Evolutionary conservation across 2,113 vertebrate genomes (phyloP).

Genomic region (Menura novaehollandiae): DNA sequence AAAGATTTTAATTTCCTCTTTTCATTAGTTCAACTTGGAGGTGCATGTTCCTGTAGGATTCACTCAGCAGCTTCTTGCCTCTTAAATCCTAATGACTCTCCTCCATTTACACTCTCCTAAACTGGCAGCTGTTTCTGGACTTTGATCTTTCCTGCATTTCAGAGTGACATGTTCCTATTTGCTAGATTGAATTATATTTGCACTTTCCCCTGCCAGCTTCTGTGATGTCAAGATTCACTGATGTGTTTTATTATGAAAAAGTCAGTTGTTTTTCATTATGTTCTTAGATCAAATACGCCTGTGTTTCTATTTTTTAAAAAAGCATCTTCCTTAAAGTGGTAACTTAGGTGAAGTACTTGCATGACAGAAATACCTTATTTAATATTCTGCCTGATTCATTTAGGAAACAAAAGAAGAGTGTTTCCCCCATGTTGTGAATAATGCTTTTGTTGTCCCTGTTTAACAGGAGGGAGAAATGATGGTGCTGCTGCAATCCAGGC

Average conservation of each 20-base stretch:
- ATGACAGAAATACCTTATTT: not conserved
- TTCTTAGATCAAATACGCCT: not conserved
- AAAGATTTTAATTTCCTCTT: not conserved
- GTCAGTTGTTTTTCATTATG: not conserved
- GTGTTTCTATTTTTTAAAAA: not conserved
- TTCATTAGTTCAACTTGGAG: not conserved
- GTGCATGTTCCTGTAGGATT: not conserved
- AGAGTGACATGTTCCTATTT: not conserved
- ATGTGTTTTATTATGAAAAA: not conserved
- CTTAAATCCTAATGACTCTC: not conserved
- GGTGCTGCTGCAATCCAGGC: not conserved
- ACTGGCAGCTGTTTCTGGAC: not conserved
- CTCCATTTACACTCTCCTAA: not conserved
- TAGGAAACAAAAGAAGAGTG: not conserved
- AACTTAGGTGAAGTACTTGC: not conserved
- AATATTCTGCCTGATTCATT: not conserved
- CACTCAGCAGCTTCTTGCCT: not conserved
- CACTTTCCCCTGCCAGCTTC: not conserved
- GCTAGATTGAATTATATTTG: not conserved
- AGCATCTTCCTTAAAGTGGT: not conserved
- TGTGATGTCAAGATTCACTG: not conserved
- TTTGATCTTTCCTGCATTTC: not conserved
- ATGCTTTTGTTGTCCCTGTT: not conserved
- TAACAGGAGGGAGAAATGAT: not conserved
- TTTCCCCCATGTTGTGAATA: not conserved